Percentiles rank a stretch among this genome's conserved stretches.
Evolutionary conservation across 2,797 vertebrate genomes (phyloP).

Genomic region (Lemur catta): DNA sequence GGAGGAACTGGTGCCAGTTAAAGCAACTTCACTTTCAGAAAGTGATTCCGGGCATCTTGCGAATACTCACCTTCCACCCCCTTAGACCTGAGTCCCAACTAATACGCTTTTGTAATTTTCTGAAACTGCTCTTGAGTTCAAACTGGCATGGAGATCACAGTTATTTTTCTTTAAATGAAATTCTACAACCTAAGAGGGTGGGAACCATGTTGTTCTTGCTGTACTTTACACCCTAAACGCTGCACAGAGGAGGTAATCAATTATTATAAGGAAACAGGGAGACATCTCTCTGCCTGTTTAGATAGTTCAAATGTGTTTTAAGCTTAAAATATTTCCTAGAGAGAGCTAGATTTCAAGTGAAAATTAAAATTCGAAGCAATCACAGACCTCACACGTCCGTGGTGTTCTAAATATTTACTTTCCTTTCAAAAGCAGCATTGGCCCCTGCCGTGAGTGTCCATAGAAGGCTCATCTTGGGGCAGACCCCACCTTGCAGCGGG

Average conservation of each 20-base stretch:
- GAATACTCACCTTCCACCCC: background rate
- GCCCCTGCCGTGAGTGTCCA: background rate
- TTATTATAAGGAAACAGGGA: background rate
- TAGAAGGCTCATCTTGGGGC: background rate
- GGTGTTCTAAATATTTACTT: conserved; percentile 15
- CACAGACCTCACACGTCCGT: background rate
- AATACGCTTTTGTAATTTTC: background rate
- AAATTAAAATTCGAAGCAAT: conserved; percentile 44
- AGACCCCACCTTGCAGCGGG: background rate
- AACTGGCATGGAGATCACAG: background rate
- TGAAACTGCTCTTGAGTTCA: background rate
- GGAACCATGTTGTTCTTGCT: background rate
- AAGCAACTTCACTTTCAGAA: background rate
- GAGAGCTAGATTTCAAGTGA: background rate
- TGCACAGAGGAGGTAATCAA: background rate
- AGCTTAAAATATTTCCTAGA: background rate
- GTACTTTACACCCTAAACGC: background rate
- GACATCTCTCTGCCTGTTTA: background rate
- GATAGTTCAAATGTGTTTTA: background rate
- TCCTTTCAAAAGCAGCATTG: background rate
- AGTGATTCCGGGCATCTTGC: background rate
- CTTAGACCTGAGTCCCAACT: background rate
- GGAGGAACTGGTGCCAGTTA: fast-evolving
- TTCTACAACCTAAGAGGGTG: background rate
- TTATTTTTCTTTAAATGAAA: background rate